Conservation (phyloP, 2,888 invertebrate genomes). For the Tipula confusa region DNA sequence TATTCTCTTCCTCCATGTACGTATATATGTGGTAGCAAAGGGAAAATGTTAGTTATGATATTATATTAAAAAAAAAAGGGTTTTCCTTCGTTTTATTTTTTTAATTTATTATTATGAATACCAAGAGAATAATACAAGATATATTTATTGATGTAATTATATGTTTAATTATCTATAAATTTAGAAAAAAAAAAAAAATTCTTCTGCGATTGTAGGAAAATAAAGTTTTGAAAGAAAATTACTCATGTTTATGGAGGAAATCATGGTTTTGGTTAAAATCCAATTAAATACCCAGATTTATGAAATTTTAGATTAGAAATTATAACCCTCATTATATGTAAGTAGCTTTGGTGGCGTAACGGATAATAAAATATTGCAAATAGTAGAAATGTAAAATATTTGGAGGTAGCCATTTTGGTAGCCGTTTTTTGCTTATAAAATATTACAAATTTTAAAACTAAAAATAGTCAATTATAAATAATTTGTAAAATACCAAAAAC, state of each 20-base stretch:
- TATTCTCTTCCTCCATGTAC: neutral
- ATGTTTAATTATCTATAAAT: slow-evolving; percentile 25
- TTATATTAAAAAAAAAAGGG: neutral
- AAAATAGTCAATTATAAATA: no score
- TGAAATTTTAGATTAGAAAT: slow-evolving; percentile 12
- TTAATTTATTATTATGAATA: slow-evolving; percentile 25
- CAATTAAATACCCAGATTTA: slow-evolving; percentile 12
- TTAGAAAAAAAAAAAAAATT: no score
- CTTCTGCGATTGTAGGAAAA: neutral
- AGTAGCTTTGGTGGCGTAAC: neutral
- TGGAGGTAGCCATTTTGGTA: no score
- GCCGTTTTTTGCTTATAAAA: no score
- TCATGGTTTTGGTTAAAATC: neutral
- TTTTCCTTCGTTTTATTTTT: neutral
- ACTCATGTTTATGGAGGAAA: slow-evolving; percentile 15
- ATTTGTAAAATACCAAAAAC: no score
- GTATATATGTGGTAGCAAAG: neutral
- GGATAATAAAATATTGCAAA: neutral
- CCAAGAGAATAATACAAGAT: slow-evolving; percentile 25
- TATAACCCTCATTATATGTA: neutral
- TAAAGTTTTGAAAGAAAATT: slow-evolving; percentile 4
- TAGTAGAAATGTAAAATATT: no score
- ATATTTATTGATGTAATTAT: slow-evolving; percentile 25
- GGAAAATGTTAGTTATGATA: neutral
- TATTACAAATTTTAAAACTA: no score